These are phyloP conservation scores for Pocota personata DNA, from an alignment of 2,888 invertebrate species.

Conservation along the genomic window DNA sequence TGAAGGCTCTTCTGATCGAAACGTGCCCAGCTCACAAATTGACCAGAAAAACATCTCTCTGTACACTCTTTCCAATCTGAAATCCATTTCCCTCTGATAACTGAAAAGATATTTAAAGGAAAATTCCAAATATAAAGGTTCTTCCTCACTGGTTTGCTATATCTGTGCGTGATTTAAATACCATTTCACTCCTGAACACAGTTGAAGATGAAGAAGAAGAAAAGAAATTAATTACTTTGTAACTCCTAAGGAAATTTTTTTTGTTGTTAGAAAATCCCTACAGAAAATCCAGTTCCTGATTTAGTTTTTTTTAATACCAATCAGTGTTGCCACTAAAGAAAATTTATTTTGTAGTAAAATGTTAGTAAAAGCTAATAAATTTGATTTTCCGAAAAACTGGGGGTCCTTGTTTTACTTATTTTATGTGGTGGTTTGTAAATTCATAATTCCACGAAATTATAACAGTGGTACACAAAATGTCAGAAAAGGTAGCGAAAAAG, in stretches of 20 bases:
- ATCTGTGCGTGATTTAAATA: slow-evolving; percentile 67
- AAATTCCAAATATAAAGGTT: slow-evolving; percentile 28
- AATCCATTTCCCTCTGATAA: slow-evolving; percentile 27
- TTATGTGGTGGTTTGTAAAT: no score
- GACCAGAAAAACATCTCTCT: slow-evolving; percentile 17
- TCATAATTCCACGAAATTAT: no score
- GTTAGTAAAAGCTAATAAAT: no score
- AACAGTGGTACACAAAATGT: no score
- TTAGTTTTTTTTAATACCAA: background rate
- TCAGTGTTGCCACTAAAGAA: no score
- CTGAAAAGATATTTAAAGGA: slow-evolving; percentile 42
- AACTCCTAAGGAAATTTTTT: slow-evolving; percentile 39
- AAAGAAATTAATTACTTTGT: slow-evolving; percentile 65
- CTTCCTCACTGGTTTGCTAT: background rate
- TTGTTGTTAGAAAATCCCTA: slow-evolving; percentile 12
- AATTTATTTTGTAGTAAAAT: no score
- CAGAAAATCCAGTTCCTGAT: slow-evolving; percentile 12
- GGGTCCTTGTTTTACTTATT: no score
- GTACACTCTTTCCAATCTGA: slow-evolving; percentile 25
- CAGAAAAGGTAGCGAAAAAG: no score
- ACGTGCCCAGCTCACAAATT: slow-evolving; percentile 67
- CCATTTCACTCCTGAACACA: slow-evolving; percentile 42
- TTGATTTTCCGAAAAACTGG: no score
- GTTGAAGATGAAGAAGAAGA: slow-evolving; percentile 21
- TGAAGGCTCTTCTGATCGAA: slow-evolving; percentile 44